These are phyloP conservation scores for Palythoa grandis DNA, from an alignment of 92 coral and sea anemone species.

Conservation along the genomic window DNA sequence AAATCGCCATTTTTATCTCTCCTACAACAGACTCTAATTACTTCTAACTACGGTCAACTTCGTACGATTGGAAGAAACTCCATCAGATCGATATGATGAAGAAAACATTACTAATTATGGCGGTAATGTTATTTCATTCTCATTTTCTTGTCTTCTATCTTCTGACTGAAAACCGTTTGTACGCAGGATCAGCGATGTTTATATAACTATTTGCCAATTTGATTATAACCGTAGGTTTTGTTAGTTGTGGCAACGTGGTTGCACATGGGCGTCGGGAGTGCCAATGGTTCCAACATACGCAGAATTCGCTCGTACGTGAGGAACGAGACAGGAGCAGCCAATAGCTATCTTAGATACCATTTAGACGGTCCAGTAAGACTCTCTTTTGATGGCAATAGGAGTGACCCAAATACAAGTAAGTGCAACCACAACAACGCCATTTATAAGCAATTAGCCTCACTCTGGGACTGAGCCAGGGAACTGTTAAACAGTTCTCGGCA, in stretches of 20 bases:
- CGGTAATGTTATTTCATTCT: not conserved
- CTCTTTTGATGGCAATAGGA: slow-evolving; percentile 3
- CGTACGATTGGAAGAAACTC: not conserved
- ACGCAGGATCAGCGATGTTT: not conserved
- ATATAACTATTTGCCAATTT: not conserved
- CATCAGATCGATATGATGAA: not conserved
- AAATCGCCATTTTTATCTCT: not conserved
- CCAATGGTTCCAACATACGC: not conserved
- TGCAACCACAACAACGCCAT: not conserved
- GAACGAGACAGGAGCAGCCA: not conserved
- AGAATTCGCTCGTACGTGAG: not conserved
- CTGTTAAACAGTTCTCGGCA: too few relatives aligned
- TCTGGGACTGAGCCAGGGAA: not conserved
- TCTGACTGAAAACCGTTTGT: not conserved
- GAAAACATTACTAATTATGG: not conserved
- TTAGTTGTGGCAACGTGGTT: not conserved
- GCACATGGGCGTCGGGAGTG: not conserved
- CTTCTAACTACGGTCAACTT: not conserved
- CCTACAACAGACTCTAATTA: not conserved
- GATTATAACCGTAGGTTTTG: not conserved
- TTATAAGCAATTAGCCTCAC: not conserved
- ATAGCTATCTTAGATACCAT: slow-evolving; percentile 16
- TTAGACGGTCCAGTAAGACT: not conserved
- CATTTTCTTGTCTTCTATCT: not conserved
- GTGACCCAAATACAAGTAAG: slow-evolving; percentile 20